These are phyloP conservation scores for Ptilorrhoa leucosticta DNA, from an alignment of 2,113 vertebrate species.

Conservation along the genomic window DNA sequence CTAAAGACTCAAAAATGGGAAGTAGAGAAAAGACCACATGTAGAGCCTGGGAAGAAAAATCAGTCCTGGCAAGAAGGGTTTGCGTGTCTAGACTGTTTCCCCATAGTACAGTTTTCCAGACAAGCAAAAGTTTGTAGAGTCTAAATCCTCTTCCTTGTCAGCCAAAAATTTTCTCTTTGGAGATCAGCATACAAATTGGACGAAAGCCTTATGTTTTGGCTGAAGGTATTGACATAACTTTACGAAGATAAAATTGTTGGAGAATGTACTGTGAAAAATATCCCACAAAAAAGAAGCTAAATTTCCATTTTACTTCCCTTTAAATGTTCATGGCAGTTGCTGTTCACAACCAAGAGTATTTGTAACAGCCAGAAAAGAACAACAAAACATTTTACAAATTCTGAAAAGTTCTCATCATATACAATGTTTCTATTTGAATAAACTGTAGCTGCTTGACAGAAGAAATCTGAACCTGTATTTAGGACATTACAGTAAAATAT, in stretches of 20 bases:
- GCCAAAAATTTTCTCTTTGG: not conserved
- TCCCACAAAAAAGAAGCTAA: not conserved
- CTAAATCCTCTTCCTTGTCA: not conserved
- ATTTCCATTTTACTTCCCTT: not conserved
- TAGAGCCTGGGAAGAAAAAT: constrained; percentile 10
- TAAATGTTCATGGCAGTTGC: not conserved
- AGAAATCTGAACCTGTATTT: not conserved
- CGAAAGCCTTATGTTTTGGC: not conserved
- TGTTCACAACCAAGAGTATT: not conserved
- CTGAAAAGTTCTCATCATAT: not conserved
- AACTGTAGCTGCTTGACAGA: not conserved
- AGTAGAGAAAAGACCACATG: not conserved
- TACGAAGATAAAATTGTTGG: not conserved
- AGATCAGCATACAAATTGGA: not conserved
- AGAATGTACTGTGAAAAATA: not conserved
- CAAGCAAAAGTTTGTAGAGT: not conserved
- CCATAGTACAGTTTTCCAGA: not conserved
- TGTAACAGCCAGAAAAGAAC: not conserved
- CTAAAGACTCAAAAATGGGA: not conserved
- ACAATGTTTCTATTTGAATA: not conserved
- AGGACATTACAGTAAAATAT: not conserved
- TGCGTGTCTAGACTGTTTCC: constrained; percentile 11
- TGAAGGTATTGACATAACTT: not conserved
- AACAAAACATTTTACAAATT: not conserved
- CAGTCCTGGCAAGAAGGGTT: not conserved